Percentiles rank a stretch among this genome's conserved stretches.
Evolutionary conservation across 2,113 vertebrate species (phyloP).

Genomic region (Nanger granti): DNA sequence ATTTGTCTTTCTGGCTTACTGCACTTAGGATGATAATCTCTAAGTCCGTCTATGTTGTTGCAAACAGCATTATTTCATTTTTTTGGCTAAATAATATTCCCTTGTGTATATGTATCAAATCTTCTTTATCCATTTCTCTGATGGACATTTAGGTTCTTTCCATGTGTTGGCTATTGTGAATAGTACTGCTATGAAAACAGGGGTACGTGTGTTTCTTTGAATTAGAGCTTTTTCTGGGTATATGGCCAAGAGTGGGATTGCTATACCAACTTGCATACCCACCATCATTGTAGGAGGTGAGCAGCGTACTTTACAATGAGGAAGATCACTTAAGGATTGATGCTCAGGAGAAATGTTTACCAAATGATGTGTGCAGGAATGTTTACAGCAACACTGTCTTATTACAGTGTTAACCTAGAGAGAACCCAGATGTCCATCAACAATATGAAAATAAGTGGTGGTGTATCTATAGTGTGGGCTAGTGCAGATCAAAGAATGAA

Average conservation of each 20-base stretch:
- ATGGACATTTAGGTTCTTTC: neutral
- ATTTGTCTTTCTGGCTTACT: neutral
- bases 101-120: neutral
- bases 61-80: neutral
- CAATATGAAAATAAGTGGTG: neutral
- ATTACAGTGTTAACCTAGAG: neutral
- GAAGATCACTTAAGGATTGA: neutral
- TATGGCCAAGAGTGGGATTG: neutral
- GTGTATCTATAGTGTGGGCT: neutral
- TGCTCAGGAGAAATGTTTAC: neutral
- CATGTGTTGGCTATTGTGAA: neutral
- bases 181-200: neutral
- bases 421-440: neutral
- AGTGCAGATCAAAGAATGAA: neutral
- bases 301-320: neutral
- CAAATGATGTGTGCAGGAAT: neutral
- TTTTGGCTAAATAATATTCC: neutral
- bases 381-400: neutral
- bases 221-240: neutral
- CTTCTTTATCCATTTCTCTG: neutral
- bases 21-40: neutral
- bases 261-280: neutral
- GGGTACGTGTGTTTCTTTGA: neutral
- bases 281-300: neutral
- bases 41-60: neutral